Evolutionary conservation across 2,888 invertebrate species (phyloP).

Genomic region (Dolichopus griseipennis): DNA sequence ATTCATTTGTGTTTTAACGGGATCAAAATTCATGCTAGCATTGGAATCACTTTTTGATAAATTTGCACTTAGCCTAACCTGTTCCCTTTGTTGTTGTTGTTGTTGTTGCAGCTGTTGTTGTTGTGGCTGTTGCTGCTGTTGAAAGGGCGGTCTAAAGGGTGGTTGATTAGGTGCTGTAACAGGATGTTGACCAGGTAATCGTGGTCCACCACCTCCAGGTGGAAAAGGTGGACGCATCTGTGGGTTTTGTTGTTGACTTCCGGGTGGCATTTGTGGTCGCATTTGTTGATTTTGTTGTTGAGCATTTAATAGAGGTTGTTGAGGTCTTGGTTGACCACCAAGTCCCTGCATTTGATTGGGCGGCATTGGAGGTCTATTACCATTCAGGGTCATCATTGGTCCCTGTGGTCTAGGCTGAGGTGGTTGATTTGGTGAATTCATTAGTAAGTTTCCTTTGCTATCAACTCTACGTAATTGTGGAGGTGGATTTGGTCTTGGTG

Average conservation of each 20-base stretch:
- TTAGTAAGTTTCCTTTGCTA: conserved; percentile 42
- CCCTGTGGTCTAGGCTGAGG: conserved; percentile 32
- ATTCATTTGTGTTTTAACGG: conserved; percentile 3
- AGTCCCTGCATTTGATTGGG: conserved; percentile 14
- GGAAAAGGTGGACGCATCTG: conserved; percentile 31
- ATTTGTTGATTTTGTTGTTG: conserved; percentile 16
- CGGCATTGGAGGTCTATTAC: conserved; percentile 29
- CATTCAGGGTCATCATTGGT: conserved; percentile 25
- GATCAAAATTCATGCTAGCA: conserved; percentile 8
- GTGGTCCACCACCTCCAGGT: conserved; percentile 29
- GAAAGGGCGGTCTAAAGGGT: conserved; percentile 26
- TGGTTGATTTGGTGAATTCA: conserved; percentile 26
- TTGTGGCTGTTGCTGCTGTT: conserved; percentile 26
- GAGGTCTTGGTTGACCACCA: conserved; percentile 18
- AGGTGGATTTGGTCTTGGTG: conserved; percentile 35
- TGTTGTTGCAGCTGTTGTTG: conserved; percentile 25
- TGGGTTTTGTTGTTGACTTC: conserved; percentile 29
- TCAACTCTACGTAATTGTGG: conserved; percentile 42
- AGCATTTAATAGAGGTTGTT: not conserved
- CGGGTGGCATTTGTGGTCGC: conserved; percentile 18
- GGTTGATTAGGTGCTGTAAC: conserved; percentile 25
- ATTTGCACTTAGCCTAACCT: conserved; percentile 7
- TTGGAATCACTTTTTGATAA: not conserved
- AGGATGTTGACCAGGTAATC: conserved; percentile 34
- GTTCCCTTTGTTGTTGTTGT: conserved; percentile 25